A percentile compares a stretch with the other conserved stretches of the same genome.
These are phyloP conservation scores for Avahi laniger DNA, from an alignment of 2,797 vertebrate genomes.

Conservation along the genomic window DNA sequence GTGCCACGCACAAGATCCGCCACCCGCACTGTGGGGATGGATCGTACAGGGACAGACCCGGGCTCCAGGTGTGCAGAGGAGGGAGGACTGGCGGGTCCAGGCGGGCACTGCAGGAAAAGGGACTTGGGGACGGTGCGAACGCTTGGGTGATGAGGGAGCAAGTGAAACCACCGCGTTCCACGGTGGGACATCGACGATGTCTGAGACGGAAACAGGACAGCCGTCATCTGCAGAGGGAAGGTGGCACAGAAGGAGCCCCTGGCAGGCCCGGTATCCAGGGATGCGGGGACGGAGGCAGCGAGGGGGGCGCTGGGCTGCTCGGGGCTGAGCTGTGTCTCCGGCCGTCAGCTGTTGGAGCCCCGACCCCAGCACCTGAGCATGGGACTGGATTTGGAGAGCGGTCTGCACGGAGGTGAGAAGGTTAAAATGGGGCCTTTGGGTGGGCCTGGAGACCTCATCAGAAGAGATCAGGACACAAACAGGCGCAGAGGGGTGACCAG, in stretches of 20 bases:
- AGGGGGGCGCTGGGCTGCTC: neutral
- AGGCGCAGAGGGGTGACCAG: neutral
- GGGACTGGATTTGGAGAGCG: neutral
- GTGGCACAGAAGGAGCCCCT: rapidly evolving
- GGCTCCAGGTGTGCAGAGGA: no score
- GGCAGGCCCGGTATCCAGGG: rapidly evolving
- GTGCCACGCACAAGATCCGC: neutral
- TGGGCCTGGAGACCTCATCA: neutral
- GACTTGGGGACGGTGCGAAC: neutral
- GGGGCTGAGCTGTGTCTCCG: neutral
- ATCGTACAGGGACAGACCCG: no score
- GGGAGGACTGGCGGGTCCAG: neutral
- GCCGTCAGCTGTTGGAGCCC: neutral
- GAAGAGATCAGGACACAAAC: neutral
- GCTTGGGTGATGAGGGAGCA: neutral
- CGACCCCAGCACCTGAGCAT: neutral
- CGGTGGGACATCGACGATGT: no score
- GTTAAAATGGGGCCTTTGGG: neutral
- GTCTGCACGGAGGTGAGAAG: neutral
- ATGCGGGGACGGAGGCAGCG: neutral
- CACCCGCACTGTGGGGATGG: neutral
- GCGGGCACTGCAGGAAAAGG: neutral
- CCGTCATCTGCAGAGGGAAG: rapidly evolving
- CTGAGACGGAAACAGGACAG: neutral
- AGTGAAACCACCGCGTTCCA: neutral